Evolutionary conservation across 2,888 invertebrate genomes (phyloP).

Genomic region (Leptinotarsa juncta): DNA sequence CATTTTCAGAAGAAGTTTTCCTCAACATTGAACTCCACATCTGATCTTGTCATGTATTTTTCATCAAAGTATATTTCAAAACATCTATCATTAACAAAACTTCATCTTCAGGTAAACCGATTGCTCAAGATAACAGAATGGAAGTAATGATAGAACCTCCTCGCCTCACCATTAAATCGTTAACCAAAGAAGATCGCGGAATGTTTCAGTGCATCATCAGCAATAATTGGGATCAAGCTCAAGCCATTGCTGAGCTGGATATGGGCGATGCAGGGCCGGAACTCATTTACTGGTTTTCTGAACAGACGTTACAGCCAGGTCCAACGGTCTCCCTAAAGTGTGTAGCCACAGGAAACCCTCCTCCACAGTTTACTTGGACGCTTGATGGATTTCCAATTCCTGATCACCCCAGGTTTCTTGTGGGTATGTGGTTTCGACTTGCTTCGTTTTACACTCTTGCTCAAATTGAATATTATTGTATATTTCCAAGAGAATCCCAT

Average conservation of each 20-base stretch:
- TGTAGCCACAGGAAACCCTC: slow-evolving; percentile 94
- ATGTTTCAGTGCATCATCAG: slow-evolving; percentile 93
- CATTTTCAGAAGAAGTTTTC: no score
- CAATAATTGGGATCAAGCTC: slow-evolving; percentile 86
- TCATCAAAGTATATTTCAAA: no score
- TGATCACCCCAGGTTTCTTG: slow-evolving; percentile 79
- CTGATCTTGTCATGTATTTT: no score
- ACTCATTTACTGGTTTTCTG: slow-evolving; percentile 90
- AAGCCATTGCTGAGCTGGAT: slow-evolving; percentile 83
- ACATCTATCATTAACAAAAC: no score
- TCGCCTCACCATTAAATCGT: slow-evolving; percentile 69
- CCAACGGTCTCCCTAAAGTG: slow-evolving; percentile 92
- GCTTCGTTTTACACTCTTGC: no score
- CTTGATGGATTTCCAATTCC: slow-evolving; percentile 84
- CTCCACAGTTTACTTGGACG: slow-evolving; percentile 92
- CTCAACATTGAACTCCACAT: no score
- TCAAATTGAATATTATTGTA: no score
- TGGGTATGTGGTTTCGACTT: slow-evolving; percentile 64
- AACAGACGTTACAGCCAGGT: slow-evolving; percentile 91
- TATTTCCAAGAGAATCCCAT: no score
- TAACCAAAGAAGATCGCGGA: slow-evolving; percentile 86
- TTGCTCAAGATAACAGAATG: slow-evolving; percentile 63
- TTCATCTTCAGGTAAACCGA: slow-evolving; percentile 58
- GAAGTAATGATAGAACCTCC: slow-evolving; percentile 63
- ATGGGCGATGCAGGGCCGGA: slow-evolving; percentile 91